phyloP scores from a whole-genome alignment of 2,888 invertebrate genomes.

The Flexamia atlantica region DNA sequence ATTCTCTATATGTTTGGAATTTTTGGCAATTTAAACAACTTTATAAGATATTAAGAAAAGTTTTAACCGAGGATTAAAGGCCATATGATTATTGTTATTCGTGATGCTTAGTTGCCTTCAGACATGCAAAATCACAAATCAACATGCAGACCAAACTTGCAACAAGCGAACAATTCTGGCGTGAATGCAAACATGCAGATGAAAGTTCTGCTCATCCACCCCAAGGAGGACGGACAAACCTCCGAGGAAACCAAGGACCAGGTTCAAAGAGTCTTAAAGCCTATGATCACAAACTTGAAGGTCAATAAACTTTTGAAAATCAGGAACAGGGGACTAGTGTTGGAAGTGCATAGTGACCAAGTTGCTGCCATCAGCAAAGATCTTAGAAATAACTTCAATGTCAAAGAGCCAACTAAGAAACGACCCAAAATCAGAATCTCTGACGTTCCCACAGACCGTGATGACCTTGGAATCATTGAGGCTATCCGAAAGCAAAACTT shows the following conservation, averaged over 20 bases:
- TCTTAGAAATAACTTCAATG: not conserved
- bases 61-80: too few relatives aligned
- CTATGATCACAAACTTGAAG: not conserved
- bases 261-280: not conserved
- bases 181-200: too few relatives aligned
- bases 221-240: too few relatives aligned
- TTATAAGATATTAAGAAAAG: too few relatives aligned
- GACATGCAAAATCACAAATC: too few relatives aligned
- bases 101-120: too few relatives aligned
- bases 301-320: not conserved
- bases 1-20: too few relatives aligned
- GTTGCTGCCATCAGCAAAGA: not conserved
- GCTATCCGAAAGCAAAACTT: not conserved
- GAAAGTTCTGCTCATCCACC: too few relatives aligned
- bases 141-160: too few relatives aligned
- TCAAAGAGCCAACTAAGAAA: not conserved
- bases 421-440: slow-evolving; percentile 1
- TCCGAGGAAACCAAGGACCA: not conserved
- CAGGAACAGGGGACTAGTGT: not conserved
- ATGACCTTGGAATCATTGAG: not conserved
- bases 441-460: slow-evolving; percentile 1
- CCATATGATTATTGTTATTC: too few relatives aligned
- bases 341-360: slow-evolving; percentile 5
- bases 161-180: too few relatives aligned
- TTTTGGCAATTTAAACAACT: too few relatives aligned